Percentiles rank a stretch among this genome's conserved stretches.
Evolutionary conservation across 2,797 vertebrate species (phyloP).

Genomic region (Linurgus olivaceus): DNA sequence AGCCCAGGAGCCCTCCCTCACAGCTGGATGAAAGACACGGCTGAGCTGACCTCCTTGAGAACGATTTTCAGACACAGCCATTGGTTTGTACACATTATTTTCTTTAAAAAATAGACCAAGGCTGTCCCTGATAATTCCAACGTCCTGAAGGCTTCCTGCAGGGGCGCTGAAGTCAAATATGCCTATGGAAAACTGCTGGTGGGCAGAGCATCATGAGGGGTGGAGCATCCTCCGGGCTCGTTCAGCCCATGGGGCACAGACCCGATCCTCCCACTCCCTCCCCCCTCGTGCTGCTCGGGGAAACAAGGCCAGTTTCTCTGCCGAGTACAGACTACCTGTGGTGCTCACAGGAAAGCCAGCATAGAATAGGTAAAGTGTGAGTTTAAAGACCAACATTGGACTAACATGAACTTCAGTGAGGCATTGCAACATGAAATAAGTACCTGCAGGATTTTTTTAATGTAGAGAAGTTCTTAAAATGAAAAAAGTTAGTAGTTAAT

Average conservation of each 20-base stretch:
- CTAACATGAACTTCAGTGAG: not conserved
- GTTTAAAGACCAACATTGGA: not conserved
- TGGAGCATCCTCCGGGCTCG: not conserved
- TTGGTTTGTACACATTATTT: not conserved
- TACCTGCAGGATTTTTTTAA: not conserved
- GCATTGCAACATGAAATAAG: not conserved
- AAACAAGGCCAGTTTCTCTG: not conserved
- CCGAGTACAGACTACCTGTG: too few species aligned
- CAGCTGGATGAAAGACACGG: not conserved
- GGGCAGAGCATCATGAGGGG: not conserved
- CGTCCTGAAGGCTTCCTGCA: not conserved
- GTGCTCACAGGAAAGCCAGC: not conserved
- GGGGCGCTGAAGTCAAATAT: not conserved
- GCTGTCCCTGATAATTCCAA: not conserved
- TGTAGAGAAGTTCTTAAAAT: not conserved
- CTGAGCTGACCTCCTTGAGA: not conserved
- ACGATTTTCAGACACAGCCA: not conserved
- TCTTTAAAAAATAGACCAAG: not conserved
- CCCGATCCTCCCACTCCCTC: not conserved
- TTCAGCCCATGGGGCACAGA: not conserved
- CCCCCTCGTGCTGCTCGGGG: not conserved
- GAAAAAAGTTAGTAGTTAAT: not conserved
- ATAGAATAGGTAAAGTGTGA: not conserved
- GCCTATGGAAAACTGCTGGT: not conserved
- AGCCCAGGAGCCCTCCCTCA: not conserved